Evolutionary conservation across 2,888 invertebrate genomes (phyloP).

Genomic region (Cantharis flavilabris): DNA sequence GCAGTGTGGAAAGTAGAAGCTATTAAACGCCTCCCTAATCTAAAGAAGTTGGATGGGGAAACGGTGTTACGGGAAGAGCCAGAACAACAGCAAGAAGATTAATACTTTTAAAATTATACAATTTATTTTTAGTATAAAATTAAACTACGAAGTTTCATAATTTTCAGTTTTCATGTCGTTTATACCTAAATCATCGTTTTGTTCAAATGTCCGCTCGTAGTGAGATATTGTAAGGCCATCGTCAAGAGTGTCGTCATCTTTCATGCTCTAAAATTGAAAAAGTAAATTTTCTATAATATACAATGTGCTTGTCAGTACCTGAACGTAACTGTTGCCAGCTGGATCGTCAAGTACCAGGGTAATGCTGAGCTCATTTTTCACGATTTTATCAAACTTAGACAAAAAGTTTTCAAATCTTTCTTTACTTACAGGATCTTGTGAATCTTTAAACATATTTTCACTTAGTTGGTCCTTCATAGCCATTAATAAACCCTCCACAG

Average conservation of each 20-base stretch:
- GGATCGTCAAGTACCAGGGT: slow-evolving; percentile 93
- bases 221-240: slow-evolving; percentile 72
- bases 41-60: slow-evolving; percentile 82
- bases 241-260: slow-evolving; percentile 68
- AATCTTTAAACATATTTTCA: slow-evolving; percentile 73
- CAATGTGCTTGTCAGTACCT: slow-evolving; percentile 54
- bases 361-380: slow-evolving; percentile 64
- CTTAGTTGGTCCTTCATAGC: slow-evolving; percentile 79
- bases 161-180: slow-evolving; percentile 95
- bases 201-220: slow-evolving; percentile 85
- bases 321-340: slow-evolving; percentile 95
- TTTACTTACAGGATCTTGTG: slow-evolving; percentile 62
- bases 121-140: not conserved
- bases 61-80: slow-evolving; percentile 71
- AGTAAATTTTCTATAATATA: not conserved
- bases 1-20: slow-evolving; percentile 71
- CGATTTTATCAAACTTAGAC: slow-evolving; percentile 67
- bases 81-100: slow-evolving; percentile 32
- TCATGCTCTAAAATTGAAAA: slow-evolving; percentile 64
- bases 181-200: slow-evolving; percentile 93
- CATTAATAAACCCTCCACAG: slow-evolving; percentile 85
- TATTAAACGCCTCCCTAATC: slow-evolving; percentile 69
- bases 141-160: slow-evolving; percentile 58
- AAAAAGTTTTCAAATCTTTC: slow-evolving; percentile 68
- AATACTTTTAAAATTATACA: not conserved